Base-by-base conservation (phyloP, 2,888 invertebrate species). In the Erebia palarica region DNA sequence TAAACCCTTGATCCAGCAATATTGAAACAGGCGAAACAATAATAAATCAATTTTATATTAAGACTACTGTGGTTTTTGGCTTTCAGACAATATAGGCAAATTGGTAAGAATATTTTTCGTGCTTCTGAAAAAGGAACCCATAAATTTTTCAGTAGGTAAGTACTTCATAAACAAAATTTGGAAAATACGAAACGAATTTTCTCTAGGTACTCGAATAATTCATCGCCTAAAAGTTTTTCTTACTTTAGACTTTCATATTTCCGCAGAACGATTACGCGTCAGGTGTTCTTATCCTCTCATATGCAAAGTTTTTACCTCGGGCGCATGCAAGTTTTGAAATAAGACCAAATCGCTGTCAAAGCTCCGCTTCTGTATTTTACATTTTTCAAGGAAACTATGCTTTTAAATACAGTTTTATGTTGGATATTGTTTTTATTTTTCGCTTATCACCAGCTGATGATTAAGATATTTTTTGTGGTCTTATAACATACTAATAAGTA, bases 301-400 rank as follows among this genome's bases (percentile, higher is more conserved):
- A 63, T 63, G 63, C 47, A 63, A 63, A 63, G 63, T 63, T 49
- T 55, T 64, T 65, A 65, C 65, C 53, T 65, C 11, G 53, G 18
- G 53, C 65, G 55, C 36, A 65, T 55, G 65, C 65, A 65, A 65
- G 65, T 55, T 65, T 65, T 53, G 55, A 53, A 65, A 53, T 53
- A 53, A 53, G 42, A 65, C 11, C 42, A 55, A 65, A 55, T 53
- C 55, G 65, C 65, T n/a, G 65, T 42, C 65, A 65, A 55, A 65
- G 53, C 55, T 65, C 36, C 47, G 63, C 63, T 63, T 49, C 18
- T 11, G 63, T 61, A 63, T 63, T 63, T 63, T 49, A 63, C 49
- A 63, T 21, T 63, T 63, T 63, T 49, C 63, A 63, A 49, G 21
- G 49, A 63, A 49, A 18, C 49, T 63, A 13, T 13, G 63, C 63